Percentiles rank a stretch among this genome's conserved stretches.
Conservation (phyloP, 2,113 vertebrate species). For the Psephotus haematonotus region DNA sequence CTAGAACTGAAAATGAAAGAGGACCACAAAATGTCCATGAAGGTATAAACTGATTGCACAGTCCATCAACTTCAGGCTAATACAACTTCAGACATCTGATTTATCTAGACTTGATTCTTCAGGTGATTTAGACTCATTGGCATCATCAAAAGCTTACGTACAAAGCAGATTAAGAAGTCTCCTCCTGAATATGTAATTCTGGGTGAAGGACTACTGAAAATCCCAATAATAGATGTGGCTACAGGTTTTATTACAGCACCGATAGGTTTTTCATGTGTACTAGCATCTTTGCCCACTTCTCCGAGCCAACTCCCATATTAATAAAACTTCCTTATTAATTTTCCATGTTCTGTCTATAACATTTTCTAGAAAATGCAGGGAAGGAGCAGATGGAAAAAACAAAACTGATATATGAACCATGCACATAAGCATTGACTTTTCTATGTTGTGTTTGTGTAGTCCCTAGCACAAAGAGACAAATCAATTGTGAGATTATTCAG, state of each 20-base stretch:
- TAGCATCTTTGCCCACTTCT: background rate
- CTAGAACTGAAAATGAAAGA: background rate
- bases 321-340: background rate
- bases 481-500: background rate
- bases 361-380: background rate
- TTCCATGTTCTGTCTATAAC: background rate
- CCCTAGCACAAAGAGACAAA: background rate
- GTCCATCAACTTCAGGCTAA: background rate
- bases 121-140: background rate
- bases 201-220: background rate
- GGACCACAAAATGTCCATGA: background rate
- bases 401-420: background rate
- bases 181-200: background rate
- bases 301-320: background rate
- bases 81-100: background rate
- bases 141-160: background rate
- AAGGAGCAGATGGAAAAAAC: constrained; percentile 8
- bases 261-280: background rate
- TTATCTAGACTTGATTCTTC: background rate
- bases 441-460: background rate
- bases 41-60: background rate
- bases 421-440: background rate
- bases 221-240: background rate
- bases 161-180: background rate
- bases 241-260: constrained; percentile 12